phyloP scores from a whole-genome alignment of 2,797 vertebrate species.

The Sebastolobus alascanus region DNA sequence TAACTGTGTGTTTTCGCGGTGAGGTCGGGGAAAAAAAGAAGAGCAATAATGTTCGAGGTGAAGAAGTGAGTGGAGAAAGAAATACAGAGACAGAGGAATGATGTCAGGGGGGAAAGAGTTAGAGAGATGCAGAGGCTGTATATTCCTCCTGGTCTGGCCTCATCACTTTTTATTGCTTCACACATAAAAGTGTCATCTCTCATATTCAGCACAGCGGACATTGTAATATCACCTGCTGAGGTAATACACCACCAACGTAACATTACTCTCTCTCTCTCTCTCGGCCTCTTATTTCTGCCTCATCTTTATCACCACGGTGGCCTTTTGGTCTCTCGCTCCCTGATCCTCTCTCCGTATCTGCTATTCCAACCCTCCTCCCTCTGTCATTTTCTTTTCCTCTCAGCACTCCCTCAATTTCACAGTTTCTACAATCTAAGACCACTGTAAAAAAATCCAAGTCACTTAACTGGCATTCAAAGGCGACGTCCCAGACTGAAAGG shows the following conservation, averaged over 20 bases:
- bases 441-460: background rate
- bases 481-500: background rate
- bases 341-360: slow-evolving; percentile 27
- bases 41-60: slow-evolving; percentile 22
- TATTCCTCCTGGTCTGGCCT: slow-evolving; percentile 64
- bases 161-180: slow-evolving; percentile 76
- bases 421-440: slow-evolving; percentile 13
- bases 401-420: slow-evolving; percentile 3
- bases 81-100: slow-evolving; percentile 16
- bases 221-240: slow-evolving; percentile 74
- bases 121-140: slow-evolving; percentile 45
- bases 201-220: slow-evolving; percentile 64
- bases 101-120: slow-evolving; percentile 46
- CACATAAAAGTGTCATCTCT: slow-evolving; percentile 73
- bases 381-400: slow-evolving; percentile 21
- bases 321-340: slow-evolving; percentile 49
- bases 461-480: slow-evolving; percentile 34
- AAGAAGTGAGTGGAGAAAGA: slow-evolving; percentile 22
- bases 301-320: slow-evolving; percentile 64
- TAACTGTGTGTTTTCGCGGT: slow-evolving; percentile 4
- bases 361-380: slow-evolving; percentile 21
- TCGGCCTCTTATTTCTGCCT: slow-evolving; percentile 46
- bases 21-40: slow-evolving; percentile 21
- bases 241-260: slow-evolving; percentile 62
- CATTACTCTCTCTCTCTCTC: slow-evolving; percentile 44